phyloP scores from a whole-genome alignment of 2,113 vertebrate species.

The Talpa occidentalis region DNA sequence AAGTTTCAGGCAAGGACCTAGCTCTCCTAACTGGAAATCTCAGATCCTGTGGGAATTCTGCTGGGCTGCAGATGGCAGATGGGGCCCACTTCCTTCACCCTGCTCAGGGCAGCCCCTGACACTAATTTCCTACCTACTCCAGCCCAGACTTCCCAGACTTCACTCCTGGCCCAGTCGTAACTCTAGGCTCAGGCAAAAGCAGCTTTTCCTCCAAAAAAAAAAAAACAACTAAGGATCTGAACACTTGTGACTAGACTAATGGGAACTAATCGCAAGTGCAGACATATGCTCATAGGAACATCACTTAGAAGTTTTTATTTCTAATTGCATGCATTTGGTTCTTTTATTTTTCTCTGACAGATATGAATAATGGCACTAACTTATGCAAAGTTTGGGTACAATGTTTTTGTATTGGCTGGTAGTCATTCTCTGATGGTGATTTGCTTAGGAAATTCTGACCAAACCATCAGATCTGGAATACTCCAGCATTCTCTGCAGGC shows the following conservation, averaged over 20 bases:
- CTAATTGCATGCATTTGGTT: not conserved
- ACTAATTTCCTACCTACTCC: not conserved
- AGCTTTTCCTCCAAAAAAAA: not conserved
- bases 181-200: not conserved
- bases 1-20: not conserved
- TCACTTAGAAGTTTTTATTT: not conserved
- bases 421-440: not conserved
- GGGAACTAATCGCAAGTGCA: not conserved
- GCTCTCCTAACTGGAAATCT: not conserved
- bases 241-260: not conserved
- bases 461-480: not conserved
- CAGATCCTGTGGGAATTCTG: not conserved
- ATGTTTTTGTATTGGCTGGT: not conserved
- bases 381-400: not conserved
- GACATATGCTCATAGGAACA: not conserved
- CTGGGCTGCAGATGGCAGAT: accelerated
- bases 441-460: not conserved
- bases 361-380: not conserved
- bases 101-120: accelerated
- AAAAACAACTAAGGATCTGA: not conserved
- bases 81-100: not conserved
- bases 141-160: not conserved
- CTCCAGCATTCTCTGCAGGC: not conserved
- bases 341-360: not conserved
- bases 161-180: too few species aligned